These are phyloP conservation scores for Haliclystus octoradiatus DNA, from an alignment of 30 jellyfish, hydroid and myxozoan species.

Conservation along the genomic window DNA sequence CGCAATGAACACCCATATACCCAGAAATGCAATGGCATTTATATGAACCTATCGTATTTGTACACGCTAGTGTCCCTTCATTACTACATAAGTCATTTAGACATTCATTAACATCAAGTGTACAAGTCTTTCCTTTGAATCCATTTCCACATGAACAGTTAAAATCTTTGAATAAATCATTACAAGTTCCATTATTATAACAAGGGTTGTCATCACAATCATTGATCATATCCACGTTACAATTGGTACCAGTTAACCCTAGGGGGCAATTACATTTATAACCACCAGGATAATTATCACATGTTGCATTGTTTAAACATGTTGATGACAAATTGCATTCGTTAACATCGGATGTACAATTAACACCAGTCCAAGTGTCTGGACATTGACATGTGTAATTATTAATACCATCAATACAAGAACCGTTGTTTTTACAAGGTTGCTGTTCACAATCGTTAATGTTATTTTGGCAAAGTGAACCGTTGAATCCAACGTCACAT, in stretches of 20 bases:
- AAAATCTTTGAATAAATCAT: constrained; percentile 35
- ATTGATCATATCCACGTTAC: constrained; percentile 31
- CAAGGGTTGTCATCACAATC: constrained; percentile 71
- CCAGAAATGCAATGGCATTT: constrained; percentile 41
- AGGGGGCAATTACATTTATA: constrained; percentile 41
- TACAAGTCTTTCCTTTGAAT: constrained; percentile 41
- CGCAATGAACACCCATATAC: constrained; percentile 52
- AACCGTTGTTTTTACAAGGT: constrained; percentile 57
- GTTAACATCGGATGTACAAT: constrained; percentile 68
- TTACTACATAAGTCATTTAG: constrained; percentile 20
- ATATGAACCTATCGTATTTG: constrained; percentile 34
- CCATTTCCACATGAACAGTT: neutral
- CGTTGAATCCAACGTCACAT: constrained; percentile 79
- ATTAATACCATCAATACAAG: constrained; percentile 61
- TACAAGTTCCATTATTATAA: constrained; percentile 51
- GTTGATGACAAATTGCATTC: constrained; percentile 57
- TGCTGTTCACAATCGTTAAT: constrained; percentile 60
- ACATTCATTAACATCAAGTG: constrained; percentile 49
- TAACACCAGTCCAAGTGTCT: constrained; percentile 31
- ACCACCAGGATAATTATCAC: constrained; percentile 34
- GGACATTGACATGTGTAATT: constrained; percentile 33
- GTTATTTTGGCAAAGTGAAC: constrained; percentile 47
- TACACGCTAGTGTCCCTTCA: constrained; percentile 35
- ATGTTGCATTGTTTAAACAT: constrained; percentile 67
- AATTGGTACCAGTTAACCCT: constrained; percentile 49